Evolutionary conservation across 2,113 vertebrate genomes (phyloP).

Genomic region (Muntiacus muntjak): DNA sequence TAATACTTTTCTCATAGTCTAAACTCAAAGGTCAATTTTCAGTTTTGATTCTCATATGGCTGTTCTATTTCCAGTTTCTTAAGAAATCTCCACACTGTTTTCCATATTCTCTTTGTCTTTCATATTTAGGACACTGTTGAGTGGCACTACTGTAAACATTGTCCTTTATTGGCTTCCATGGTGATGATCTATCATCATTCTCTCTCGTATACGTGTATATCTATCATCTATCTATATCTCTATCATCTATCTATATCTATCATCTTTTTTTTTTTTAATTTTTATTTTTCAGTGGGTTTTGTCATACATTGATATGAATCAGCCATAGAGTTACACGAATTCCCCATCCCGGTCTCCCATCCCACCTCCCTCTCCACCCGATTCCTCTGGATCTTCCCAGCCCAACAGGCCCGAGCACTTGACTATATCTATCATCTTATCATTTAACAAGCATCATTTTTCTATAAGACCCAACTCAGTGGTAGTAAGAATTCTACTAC

Average conservation of each 20-base stretch:
- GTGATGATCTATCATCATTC: neutral
- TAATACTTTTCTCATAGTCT: neutral
- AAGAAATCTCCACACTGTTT: too few species aligned
- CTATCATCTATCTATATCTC: neutral
- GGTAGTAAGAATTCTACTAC: neutral
- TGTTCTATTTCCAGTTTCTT: too few species aligned
- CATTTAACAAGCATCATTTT: neutral
- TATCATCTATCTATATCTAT: neutral
- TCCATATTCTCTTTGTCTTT: neutral
- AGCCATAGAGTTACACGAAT: too few species aligned
- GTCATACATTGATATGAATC: too few species aligned
- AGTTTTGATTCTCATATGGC: neutral
- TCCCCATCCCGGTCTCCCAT: too few species aligned
- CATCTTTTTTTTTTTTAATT: too few species aligned
- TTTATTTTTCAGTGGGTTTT: too few species aligned
- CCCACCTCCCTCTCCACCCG: too few species aligned
- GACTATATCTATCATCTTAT: neutral
- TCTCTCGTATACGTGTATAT: neutral
- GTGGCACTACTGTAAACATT: neutral
- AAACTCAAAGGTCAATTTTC: neutral
- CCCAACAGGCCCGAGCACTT: too few species aligned
- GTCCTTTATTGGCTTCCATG: neutral
- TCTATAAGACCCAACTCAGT: neutral
- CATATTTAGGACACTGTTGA: neutral
- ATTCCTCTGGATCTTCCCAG: too few species aligned